Evolutionary conservation across 2,797 vertebrate genomes (phyloP), one percentile per base, ranked within the genome.

Genomic region (Protosalanx chinensis): DNA sequence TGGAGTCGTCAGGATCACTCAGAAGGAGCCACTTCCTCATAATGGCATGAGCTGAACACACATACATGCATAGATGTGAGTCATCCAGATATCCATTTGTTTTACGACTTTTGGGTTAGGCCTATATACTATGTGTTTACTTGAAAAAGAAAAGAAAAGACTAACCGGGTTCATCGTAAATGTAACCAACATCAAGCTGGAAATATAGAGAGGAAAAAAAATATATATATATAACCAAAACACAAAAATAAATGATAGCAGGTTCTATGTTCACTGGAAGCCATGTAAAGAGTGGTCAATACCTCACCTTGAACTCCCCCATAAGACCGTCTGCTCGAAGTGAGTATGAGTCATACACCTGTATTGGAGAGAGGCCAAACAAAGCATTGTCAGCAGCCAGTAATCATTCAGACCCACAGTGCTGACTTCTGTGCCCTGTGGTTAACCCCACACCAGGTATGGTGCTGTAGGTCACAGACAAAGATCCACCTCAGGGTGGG

Each of bases 21-120:
- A 99, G 79, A 69, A 99, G 94, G 64, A 99, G 91, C 98, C 98
- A 99, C 86, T 99, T 99, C 84, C 95, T 94, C 94, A 98, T 92
- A 68, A 98, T 85, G 68, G 94, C 92, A 57, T 99, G 98, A 74
- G 91, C 98, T 99, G 82, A 51, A 53, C 72, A 35, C 33, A 35
- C 13, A 3, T n/a, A 15, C 37, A 66, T 71, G 67, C 72, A 74
- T 63, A 67, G 3, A 27, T 2, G 18, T 8, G 15, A 20, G 27
- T 15, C 49, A 56, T 56, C 15, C 51, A 56, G 16, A n/a, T 56
- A 56, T 56, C 51, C 51, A 56, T 56, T 56, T 56, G 51, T 56
- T 56, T 46, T 46, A 46, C 10, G 12, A 8, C 41, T 46, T 46
- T 46, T 16, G 51, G 51, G 51, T 56, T 56, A 56, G 51, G 41